phyloP scores from a whole-genome alignment of 2,797 vertebrate species.

The Urocyon cinereoargenteus region DNA sequence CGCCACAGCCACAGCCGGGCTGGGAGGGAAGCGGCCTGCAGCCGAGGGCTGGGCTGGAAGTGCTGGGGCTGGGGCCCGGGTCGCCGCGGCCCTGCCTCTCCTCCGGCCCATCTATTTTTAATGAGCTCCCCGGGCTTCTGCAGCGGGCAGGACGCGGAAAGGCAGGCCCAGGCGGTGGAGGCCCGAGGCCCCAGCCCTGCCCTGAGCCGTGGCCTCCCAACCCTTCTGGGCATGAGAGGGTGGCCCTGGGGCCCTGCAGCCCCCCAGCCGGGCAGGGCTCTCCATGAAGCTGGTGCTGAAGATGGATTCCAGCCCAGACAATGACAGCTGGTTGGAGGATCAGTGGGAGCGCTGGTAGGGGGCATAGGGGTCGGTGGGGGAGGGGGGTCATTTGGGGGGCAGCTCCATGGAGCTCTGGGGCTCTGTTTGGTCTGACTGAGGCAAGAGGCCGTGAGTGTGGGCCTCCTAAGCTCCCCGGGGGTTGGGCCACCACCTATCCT shows the following conservation, averaged over 20 bases:
- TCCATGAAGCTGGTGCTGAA: conserved; percentile 91
- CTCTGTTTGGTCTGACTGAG: neutral
- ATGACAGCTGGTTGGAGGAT: conserved; percentile 98
- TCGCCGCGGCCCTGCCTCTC: conserved; percentile 76
- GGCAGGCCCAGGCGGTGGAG: conserved; percentile 81
- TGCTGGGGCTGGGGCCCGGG: conserved; percentile 82
- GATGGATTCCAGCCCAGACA: conserved; percentile 95
- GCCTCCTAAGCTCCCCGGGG: neutral
- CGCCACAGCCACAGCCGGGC: neutral
- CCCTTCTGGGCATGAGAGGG: conserved; percentile 73
- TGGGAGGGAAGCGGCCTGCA: conserved; percentile 74
- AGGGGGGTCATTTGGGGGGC: neutral
- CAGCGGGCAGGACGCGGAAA: conserved; percentile 83
- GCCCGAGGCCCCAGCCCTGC: conserved; percentile 68
- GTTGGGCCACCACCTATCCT: neutral
- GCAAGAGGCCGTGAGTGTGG: neutral
- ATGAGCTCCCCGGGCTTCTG: conserved; percentile 89
- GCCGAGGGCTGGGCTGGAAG: conserved; percentile 78
- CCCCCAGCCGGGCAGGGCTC: conserved; percentile 80
- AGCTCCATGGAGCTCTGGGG: neutral
- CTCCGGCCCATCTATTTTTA: conserved; percentile 89
- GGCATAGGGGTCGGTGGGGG: neutral
- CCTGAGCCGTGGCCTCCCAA: conserved; percentile 45
- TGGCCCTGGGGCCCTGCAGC: conserved; percentile 74
- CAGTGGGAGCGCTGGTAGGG: conserved; percentile 99